Base-by-base conservation (phyloP, 2,888 invertebrate genomes). In the Aricia artaxerxes region DNA sequence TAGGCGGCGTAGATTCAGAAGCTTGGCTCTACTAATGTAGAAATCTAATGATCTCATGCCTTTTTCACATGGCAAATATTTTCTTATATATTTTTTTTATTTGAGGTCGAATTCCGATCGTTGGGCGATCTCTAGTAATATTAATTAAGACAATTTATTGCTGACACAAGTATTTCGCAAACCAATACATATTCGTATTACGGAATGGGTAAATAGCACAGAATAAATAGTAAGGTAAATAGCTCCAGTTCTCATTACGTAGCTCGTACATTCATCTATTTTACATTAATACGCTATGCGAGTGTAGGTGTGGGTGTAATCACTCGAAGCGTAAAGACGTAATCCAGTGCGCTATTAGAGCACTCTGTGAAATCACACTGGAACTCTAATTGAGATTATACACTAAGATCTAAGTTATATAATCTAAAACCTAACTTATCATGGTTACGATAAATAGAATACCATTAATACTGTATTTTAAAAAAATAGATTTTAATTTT, bases 261-360 rank as follows among this genome's bases (percentile, higher is more conserved):
- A 16, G 13, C 57, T 40, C 73, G n/a, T 40, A 44, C 24, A 40
- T 24, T 73, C 73, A 73, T 73, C n/a, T 73, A 40, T 73, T 44
- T 7, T 24, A 4, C 24, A 73, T 73, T 73, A 73, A 73, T 73
- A 73, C 38, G 73, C 44, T 73, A 44, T 40, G 40, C 4, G 44
- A 44, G 40, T n/a, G 40, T 73, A 73, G 73, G 73, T n/a, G 40
- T 73, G 44, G 73, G 73, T 73, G 44, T 73, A 24, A 73, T 73
- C 40, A 44, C 73, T 73, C 9, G 73, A 44, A 73, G n/a, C 35
- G 69, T 44, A 73, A 44, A 24, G 24, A 24, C 24, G 73, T 44
- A 73, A 44, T 73, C n/a, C n/a, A 73, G 73, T 24, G 73, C 73
- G n/a, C 44, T 24, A 44, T 9, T 44, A 73, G n/a, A 73, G 35